Percentiles rank a stretch among this genome's conserved stretches.
phyloP scores from a whole-genome alignment of 1,140 invertebrate genomes.

The Dendroctonus valens region DNA sequence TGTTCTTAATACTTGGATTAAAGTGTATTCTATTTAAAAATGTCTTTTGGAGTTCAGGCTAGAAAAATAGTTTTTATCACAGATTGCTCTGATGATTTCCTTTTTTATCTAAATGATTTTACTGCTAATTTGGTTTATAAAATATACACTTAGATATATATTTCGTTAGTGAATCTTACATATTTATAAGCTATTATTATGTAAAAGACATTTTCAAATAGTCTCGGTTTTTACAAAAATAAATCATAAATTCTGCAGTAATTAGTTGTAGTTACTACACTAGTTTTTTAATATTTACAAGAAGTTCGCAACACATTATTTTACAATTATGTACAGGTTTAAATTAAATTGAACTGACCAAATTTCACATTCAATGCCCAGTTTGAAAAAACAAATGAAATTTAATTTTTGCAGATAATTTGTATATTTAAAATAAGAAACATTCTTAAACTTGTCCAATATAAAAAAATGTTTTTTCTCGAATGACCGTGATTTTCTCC shows the following conservation, averaged over 20 bases:
- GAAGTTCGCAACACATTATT: slow-evolving; percentile 13
- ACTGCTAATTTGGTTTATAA: slow-evolving; percentile 10
- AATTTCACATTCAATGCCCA: slow-evolving; percentile 11
- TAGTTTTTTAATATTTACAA: slow-evolving; percentile 11
- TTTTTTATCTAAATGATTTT: slow-evolving; percentile 10
- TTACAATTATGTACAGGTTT: slow-evolving; percentile 8
- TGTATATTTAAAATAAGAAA: no score
- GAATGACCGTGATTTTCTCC: no score
- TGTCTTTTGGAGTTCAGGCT: slow-evolving; percentile 17
- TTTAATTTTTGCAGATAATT: neutral
- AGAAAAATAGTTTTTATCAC: slow-evolving; percentile 32
- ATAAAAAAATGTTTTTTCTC: no score
- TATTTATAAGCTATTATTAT: slow-evolving; percentile 12
- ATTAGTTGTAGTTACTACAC: slow-evolving; percentile 5
- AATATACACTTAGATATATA: slow-evolving; percentile 13
- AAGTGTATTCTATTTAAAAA: slow-evolving; percentile 8
- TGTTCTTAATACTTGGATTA: neutral
- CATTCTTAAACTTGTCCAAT: no score
- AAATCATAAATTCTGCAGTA: neutral
- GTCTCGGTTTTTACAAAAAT: neutral
- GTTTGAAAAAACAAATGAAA: slow-evolving; percentile 6
- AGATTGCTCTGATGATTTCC: slow-evolving; percentile 32
- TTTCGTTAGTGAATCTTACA: slow-evolving; percentile 15
- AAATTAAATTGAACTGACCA: slow-evolving; percentile 9
- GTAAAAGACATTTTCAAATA: slow-evolving; percentile 25